Evolutionary conservation across 2,888 invertebrate genomes (phyloP), one percentile per base, ranked within the genome.

Genomic region (Lingula anatina): DNA sequence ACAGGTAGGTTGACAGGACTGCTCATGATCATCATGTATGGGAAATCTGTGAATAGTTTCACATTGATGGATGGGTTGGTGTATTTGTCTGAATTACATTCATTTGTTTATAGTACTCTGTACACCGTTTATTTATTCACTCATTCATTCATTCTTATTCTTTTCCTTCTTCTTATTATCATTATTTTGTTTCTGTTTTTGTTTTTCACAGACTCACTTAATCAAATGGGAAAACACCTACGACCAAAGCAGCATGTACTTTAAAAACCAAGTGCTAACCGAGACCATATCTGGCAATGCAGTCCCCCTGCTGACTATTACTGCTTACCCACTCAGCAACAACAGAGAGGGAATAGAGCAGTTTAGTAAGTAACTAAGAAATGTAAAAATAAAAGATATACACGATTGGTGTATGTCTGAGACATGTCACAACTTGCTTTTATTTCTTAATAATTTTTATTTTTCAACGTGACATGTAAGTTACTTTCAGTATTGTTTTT

Each of bases 251-350:
- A 78, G 79, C 28, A 79, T 86, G 26, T 85, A 84, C 69, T 82
- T 85, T 55, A 81, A 84, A 2, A 81, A 81, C 36, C 86, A 88
- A 65, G 81, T 83, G 2, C 79, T 90, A 36, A 87, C 88, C 71
- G 80, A 84, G 58, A 86, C 86, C 12, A 76, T 89, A 31, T 84
- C 85, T 62, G 84, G 81, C 54, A 90, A 90, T 72, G 83, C 84
- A 64, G 83, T 88, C 40, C 88, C 88, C 27, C 65, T 90, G 43
- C 71, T 91, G 23, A 90, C 90, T 2, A 83, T 90, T 47, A 87
- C 90, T 2, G 74, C 77, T 23, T 60, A 65, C 48, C 74, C 74
- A 1, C 60, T 59, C 18, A 40, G 28, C 27, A 7, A n/a, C 18
- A 43, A 42, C 31, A 15, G 9, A 31, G 31, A 31, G 15, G 9